A percentile compares a stretch with the other conserved stretches of the same genome.
Conservation (phyloP, 2,888 invertebrate genomes). For the Drosophila mulleri region DNA sequence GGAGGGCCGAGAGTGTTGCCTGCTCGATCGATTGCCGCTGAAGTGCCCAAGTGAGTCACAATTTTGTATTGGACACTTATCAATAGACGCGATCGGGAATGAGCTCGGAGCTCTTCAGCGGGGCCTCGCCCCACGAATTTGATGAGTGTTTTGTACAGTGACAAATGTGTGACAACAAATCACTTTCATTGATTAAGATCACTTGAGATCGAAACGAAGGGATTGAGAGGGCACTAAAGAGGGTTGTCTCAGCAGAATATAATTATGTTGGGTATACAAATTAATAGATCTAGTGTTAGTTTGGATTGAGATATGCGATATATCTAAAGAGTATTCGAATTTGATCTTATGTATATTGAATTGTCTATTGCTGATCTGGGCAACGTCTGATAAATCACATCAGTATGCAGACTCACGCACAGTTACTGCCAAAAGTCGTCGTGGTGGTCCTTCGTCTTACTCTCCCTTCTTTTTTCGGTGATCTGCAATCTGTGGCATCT, state of each 20-base stretch:
- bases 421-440: constrained; percentile 17
- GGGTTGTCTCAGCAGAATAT: not conserved
- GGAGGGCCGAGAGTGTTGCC: constrained; percentile 58
- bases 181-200: constrained; percentile 62
- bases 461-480: not conserved
- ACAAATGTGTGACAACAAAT: constrained; percentile 79
- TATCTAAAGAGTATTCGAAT: not conserved
- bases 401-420: constrained; percentile 2
- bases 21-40: constrained; percentile 1
- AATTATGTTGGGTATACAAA: not conserved
- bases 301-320: not conserved
- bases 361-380: not conserved
- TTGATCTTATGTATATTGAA: not conserved
- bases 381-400: not conserved
- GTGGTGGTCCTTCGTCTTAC: constrained; percentile 43
- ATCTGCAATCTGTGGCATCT: constrained; percentile 45
- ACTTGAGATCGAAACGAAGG: constrained; percentile 17
- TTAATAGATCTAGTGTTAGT: not conserved
- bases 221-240: too few species aligned
- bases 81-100: constrained; percentile 23
- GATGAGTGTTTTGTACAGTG: constrained; percentile 67
- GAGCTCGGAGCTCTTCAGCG: constrained; percentile 28
- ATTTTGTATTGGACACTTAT: constrained; percentile 55
- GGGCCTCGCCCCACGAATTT: constrained; percentile 23
- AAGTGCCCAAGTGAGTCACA: constrained; percentile 54